Conservation (phyloP, 2,888 invertebrate genomes). For the Incurvaria masculella region DNA sequence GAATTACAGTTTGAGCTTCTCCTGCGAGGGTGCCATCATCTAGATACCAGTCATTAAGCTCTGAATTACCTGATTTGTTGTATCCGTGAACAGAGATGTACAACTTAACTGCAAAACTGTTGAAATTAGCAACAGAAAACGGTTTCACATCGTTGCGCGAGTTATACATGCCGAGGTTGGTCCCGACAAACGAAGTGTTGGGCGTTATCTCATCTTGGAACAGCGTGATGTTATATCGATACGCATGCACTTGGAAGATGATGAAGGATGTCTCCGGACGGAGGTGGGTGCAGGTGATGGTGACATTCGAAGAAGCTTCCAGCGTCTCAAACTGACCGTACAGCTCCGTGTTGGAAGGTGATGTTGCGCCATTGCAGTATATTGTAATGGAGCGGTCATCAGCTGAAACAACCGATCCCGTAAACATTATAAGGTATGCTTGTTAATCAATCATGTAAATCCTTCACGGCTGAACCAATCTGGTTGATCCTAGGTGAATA, state of each 20-base stretch:
- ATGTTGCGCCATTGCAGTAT: conserved; percentile 28
- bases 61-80: conserved; percentile 40
- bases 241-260: conserved; percentile 64
- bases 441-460: too few species aligned
- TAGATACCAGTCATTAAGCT: too few species aligned
- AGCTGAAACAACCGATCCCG: background rate
- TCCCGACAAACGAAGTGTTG: conserved; percentile 46
- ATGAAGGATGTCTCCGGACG: conserved; percentile 50
- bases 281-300: conserved; percentile 40
- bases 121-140: conserved; percentile 43
- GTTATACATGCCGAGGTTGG: conserved; percentile 58
- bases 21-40: too few species aligned
- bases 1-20: too few species aligned
- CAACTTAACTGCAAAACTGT: conserved; percentile 29
- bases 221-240: conserved; percentile 53
- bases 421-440: background rate
- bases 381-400: conserved; percentile 19
- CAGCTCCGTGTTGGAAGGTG: conserved; percentile 27
- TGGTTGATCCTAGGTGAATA: too few species aligned
- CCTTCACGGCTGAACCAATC: too few species aligned
- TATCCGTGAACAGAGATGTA: conserved; percentile 56
- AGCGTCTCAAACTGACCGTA: conserved; percentile 28
- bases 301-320: conserved; percentile 25
- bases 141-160: conserved; percentile 23
- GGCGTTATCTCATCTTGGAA: conserved; percentile 35